Evolutionary conservation across 2,113 vertebrate genomes (phyloP).

Genomic region (Isurus oxyrinchus): DNA sequence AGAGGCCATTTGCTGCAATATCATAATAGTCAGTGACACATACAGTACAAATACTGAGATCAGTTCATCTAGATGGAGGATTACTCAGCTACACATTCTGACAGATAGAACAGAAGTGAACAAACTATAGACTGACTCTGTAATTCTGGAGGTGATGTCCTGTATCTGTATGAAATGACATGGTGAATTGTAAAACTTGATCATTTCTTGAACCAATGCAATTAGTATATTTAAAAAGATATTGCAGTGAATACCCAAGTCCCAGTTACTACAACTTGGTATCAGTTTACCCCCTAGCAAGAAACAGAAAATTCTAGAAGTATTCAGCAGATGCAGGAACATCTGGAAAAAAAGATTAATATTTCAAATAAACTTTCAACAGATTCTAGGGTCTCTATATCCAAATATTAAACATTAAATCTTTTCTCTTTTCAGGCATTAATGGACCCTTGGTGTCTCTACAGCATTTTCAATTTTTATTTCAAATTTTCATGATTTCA

Average conservation of each 20-base stretch:
- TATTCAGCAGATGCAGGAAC: not conserved
- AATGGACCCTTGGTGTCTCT: not conserved
- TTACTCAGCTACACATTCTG: not conserved
- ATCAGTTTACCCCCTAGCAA: not conserved
- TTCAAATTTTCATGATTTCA: not conserved
- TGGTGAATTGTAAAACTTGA: not conserved
- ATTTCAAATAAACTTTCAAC: conserved; percentile 9
- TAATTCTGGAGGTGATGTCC: not conserved
- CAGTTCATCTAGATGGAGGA: not conserved
- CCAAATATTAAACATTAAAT: not conserved
- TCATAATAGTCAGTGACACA: not conserved
- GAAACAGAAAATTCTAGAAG: conserved; percentile 15
- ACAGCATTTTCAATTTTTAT: not conserved
- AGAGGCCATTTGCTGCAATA: not conserved
- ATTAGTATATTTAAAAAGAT: not conserved
- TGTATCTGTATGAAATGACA: not conserved
- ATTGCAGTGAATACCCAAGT: not conserved
- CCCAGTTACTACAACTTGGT: not conserved
- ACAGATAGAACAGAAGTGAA: not conserved
- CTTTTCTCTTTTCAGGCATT: not conserved
- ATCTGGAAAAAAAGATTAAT: not conserved
- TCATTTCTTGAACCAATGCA: not conserved
- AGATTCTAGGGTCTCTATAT: not conserved
- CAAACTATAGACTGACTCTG: too few species aligned
- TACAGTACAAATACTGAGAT: not conserved